A percentile compares a stretch with the other conserved stretches of the same genome.
Conservation (phyloP, 2,888 invertebrate species). For the Caenorhabditis angaria region DNA sequence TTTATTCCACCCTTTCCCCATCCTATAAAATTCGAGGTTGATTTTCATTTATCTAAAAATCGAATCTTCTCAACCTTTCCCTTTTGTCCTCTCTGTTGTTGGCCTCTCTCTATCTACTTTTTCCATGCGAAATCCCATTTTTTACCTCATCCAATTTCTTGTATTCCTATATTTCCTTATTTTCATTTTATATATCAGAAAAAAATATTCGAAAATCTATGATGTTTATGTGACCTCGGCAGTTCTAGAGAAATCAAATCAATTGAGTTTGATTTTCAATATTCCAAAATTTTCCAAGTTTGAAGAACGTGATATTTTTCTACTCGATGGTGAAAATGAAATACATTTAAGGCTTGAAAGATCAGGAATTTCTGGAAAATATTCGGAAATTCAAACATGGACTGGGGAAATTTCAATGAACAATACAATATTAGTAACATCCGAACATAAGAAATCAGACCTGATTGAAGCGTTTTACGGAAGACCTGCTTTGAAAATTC, state of each 20-base stretch:
- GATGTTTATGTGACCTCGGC: not conserved
- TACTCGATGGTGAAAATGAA: not conserved
- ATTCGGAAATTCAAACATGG: not conserved
- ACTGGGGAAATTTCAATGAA: not conserved
- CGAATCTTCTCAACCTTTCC: not conserved
- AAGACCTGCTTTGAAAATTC: not conserved
- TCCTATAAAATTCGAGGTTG: too few relatives aligned
- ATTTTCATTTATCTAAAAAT: not conserved
- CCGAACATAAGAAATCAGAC: not conserved
- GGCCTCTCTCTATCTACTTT: not conserved
- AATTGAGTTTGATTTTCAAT: conserved; percentile 2
- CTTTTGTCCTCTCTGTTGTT: not conserved
- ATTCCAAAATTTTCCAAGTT: not conserved
- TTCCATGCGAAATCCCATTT: not conserved
- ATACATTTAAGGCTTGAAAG: not conserved
- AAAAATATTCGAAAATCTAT: conserved; percentile 19
- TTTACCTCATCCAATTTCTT: conserved; percentile 25
- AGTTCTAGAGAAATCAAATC: not conserved
- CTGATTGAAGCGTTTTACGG: not conserved
- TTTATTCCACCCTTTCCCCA: too few relatives aligned
- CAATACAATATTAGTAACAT: not conserved
- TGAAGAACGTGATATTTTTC: not conserved
- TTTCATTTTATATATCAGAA: conserved; percentile 17
- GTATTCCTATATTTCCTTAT: conserved; percentile 28
- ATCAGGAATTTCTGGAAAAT: not conserved